Conservation (phyloP, 2,113 vertebrate genomes). For the Scophthalmus maximus region DNA sequence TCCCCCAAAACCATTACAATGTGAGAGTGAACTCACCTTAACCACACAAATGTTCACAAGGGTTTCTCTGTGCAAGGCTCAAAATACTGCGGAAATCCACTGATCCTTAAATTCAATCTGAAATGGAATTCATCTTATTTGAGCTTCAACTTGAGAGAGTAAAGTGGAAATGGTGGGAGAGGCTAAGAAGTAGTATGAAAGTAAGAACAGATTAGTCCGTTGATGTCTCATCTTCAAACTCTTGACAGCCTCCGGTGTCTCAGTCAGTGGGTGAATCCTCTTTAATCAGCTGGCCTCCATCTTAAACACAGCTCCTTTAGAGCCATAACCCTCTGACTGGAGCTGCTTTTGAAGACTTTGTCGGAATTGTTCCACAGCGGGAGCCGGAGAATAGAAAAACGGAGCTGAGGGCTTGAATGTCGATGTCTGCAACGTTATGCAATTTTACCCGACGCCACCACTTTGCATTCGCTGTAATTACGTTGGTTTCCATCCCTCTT, state of each 20-base stretch:
- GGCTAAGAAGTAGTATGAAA: constrained; percentile 18
- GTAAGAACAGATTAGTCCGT: constrained; percentile 35
- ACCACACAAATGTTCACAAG: constrained; percentile 14
- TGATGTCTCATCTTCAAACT: constrained; percentile 51
- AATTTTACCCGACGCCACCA: background rate
- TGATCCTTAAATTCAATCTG: constrained; percentile 2
- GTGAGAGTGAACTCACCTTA: background rate
- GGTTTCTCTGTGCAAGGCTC: background rate
- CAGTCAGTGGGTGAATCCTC: constrained; percentile 40
- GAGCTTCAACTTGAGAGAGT: constrained; percentile 12
- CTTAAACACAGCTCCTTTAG: constrained; percentile 37
- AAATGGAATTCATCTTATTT: constrained; percentile 37
- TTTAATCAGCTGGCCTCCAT: constrained; percentile 53
- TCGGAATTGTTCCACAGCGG: constrained; percentile 12
- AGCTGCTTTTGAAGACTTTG: constrained; percentile 22
- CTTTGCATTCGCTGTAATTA: constrained; percentile 11
- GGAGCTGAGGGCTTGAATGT: background rate
- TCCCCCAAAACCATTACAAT: background rate
- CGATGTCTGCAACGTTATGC: background rate
- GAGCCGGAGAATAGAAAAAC: background rate
- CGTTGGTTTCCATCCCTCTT: background rate
- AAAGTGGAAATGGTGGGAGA: background rate
- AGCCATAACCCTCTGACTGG: constrained; percentile 11
- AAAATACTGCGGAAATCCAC: constrained; percentile 22
- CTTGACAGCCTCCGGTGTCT: constrained; percentile 42